Conservation (phyloP, 2,797 vertebrate species). For the Parambassis ranga region DNA sequence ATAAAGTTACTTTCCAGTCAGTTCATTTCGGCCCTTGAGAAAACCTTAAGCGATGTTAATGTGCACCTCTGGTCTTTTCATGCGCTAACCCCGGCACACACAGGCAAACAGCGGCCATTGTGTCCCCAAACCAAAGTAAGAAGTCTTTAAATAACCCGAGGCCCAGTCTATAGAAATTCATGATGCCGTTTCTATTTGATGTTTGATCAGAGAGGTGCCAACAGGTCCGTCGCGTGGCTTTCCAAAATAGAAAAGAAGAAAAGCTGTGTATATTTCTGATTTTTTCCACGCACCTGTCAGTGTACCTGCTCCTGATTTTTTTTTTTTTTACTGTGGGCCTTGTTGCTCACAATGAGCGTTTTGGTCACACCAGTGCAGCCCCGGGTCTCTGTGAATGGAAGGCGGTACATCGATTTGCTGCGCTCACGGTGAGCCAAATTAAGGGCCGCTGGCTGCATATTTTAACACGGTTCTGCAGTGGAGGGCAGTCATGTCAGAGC, state of each 20-base stretch:
- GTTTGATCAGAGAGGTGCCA: constrained; percentile 76
- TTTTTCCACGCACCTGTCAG: constrained; percentile 48
- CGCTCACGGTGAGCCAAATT: constrained; percentile 64
- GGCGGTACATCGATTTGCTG: constrained; percentile 81
- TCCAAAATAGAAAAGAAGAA: too few species aligned
- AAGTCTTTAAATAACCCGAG: constrained; percentile 77
- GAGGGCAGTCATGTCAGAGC: neutral
- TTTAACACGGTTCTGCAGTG: neutral
- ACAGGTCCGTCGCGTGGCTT: constrained; percentile 77
- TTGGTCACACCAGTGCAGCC: constrained; percentile 63
- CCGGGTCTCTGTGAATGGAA: constrained; percentile 66
- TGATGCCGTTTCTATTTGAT: constrained; percentile 77
- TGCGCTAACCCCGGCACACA: constrained; percentile 77
- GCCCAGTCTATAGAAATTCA: constrained; percentile 85
- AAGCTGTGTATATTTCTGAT: constrained; percentile 48
- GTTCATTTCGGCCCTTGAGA: constrained; percentile 82
- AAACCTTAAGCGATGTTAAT: constrained; percentile 87
- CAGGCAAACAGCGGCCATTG: constrained; percentile 79
- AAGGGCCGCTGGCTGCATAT: constrained; percentile 30
- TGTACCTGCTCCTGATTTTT: constrained; percentile 55
- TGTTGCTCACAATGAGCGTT: constrained; percentile 44
- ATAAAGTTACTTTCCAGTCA: constrained; percentile 87
- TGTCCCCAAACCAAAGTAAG: constrained; percentile 74
- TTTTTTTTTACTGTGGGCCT: constrained; percentile 14
- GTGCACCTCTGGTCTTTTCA: constrained; percentile 82